These are phyloP conservation scores for Phyto melanocephala DNA, from an alignment of 2,888 invertebrate species.

Conservation along the genomic window DNA sequence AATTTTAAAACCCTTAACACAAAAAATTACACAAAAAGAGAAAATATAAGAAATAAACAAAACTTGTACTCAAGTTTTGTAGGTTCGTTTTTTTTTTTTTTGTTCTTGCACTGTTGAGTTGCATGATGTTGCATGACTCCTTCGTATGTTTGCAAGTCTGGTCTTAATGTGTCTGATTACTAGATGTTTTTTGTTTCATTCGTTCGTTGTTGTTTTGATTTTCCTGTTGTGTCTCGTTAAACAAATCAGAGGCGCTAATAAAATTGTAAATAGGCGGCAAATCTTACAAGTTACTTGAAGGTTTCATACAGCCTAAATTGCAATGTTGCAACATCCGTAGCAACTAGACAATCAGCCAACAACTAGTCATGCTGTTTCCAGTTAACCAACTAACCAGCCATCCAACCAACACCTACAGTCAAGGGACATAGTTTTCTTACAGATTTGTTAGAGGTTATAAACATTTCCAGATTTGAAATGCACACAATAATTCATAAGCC, in stretches of 20 bases:
- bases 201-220: neutral
- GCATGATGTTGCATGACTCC: conserved; percentile 44
- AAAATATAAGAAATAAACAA: neutral
- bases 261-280: conserved; percentile 65
- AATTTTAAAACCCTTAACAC: conserved; percentile 54
- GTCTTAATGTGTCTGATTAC: conserved; percentile 16
- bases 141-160: conserved; percentile 14
- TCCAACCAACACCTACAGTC: conserved; percentile 54
- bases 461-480: conserved; percentile 29
- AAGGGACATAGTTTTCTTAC: conserved; percentile 29
- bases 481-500: conserved; percentile 45
- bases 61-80: conserved; percentile 16
- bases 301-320: conserved; percentile 33
- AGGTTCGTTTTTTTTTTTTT: neutral
- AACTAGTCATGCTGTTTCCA: neutral
- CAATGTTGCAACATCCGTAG: conserved; percentile 40
- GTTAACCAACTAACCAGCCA: neutral
- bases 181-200: conserved; percentile 14
- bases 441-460: conserved; percentile 22
- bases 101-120: conserved; percentile 1
- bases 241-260: conserved; percentile 65
- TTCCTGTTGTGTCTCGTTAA: conserved; percentile 53
- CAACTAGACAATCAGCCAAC: conserved; percentile 9
- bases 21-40: neutral
- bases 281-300: conserved; percentile 54